phyloP scores from a whole-genome alignment of 2,113 vertebrate genomes.

The Bettongia penicillata region DNA sequence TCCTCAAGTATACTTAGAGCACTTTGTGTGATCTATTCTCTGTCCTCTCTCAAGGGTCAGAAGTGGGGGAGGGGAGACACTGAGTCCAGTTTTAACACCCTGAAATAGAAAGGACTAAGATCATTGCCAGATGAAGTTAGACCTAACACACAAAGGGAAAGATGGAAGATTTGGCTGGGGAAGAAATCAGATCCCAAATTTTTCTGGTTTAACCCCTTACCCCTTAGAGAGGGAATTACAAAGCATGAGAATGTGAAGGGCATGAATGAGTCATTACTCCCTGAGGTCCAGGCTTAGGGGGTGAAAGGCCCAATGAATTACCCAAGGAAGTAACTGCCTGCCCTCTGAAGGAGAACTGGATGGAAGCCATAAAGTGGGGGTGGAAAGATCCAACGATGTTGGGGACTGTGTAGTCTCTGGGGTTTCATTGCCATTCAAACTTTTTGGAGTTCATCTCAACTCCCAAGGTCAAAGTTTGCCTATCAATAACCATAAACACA shows the following conservation, averaged over 20 bases:
- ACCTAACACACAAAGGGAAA: background rate
- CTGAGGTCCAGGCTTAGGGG: background rate
- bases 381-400: background rate
- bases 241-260: background rate
- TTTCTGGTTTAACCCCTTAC: background rate
- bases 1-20: background rate
- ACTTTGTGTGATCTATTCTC: background rate
- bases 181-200: background rate
- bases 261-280: background rate
- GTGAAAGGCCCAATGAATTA: background rate
- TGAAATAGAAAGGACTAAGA: background rate
- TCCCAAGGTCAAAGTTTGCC: background rate
- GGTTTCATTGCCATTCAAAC: background rate
- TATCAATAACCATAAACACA: constrained; percentile 42
- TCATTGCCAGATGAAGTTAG: background rate
- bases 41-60: background rate
- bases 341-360: background rate
- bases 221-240: background rate
- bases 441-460: constrained; percentile 14
- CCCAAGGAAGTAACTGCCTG: background rate
- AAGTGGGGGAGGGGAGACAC: background rate
- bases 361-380: background rate
- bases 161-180: background rate
- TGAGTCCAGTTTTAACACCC: background rate
- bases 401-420: background rate